A percentile compares a stretch with the other conserved stretches of the same genome.
Conservation (phyloP, 1,140 invertebrate genomes). For the Arctopsyche grandis region DNA sequence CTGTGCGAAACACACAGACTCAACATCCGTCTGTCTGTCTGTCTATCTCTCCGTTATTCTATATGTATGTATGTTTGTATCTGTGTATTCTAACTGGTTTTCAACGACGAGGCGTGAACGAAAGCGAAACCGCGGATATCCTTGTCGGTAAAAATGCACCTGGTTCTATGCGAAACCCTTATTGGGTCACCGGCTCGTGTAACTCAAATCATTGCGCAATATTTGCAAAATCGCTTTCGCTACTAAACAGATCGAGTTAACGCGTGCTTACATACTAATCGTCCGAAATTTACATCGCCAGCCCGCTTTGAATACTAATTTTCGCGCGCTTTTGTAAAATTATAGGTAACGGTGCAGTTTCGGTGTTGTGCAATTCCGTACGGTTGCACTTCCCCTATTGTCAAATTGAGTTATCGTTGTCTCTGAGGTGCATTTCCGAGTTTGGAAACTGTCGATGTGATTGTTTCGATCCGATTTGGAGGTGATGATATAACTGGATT, state of each 20-base stretch:
- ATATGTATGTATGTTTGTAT: not conserved
- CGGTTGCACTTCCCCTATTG: too few species aligned
- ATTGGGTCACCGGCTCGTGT: constrained; percentile 6
- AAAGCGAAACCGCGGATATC: constrained; percentile 54
- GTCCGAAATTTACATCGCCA: not conserved
- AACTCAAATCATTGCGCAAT: not conserved
- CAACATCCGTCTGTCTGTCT: too few species aligned
- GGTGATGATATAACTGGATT: too few species aligned
- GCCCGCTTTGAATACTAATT: too few species aligned
- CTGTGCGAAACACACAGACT: not conserved
- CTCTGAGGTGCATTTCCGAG: too few species aligned
- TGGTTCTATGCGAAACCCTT: constrained; percentile 10
- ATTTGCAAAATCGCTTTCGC: constrained; percentile 16
- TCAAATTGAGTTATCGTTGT: too few species aligned
- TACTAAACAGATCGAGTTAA: not conserved
- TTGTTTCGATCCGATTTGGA: too few species aligned
- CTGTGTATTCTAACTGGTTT: not conserved
- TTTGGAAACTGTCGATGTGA: too few species aligned
- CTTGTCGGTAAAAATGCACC: constrained; percentile 50
- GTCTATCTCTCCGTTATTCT: too few species aligned
- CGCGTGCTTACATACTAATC: constrained; percentile 16
- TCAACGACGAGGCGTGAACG: constrained; percentile 20
- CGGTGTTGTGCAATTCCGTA: too few species aligned
- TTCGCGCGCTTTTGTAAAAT: too few species aligned
- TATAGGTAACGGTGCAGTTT: too few species aligned